Evolutionary conservation across 1,140 invertebrate genomes (phyloP).

Genomic region (Apis florea): DNA sequence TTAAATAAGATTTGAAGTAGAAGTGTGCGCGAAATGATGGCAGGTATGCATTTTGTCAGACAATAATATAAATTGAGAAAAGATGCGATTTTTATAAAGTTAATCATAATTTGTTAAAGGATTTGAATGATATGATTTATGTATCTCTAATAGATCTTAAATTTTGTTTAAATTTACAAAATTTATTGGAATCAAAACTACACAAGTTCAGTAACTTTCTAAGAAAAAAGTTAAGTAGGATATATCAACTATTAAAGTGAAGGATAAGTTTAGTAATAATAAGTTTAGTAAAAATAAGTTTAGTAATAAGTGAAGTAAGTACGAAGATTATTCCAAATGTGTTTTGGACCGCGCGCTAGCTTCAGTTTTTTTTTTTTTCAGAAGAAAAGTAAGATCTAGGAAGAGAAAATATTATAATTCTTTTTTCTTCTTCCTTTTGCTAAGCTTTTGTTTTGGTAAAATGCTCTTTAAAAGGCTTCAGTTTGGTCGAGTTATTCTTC

Average conservation of each 20-base stretch:
- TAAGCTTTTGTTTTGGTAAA: not conserved
- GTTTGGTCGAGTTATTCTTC: slow-evolving; percentile 13
- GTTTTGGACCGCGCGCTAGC: not conserved
- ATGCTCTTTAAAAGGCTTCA: slow-evolving; percentile 7
- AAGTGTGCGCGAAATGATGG: not conserved
- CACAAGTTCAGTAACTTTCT: not conserved
- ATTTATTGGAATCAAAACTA: not conserved
- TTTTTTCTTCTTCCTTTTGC: not conserved
- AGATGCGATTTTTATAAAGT: not conserved
- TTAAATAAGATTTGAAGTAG: not conserved
- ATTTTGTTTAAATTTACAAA: not conserved
- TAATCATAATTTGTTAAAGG: not conserved
- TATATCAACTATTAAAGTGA: not conserved
- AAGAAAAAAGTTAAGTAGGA: slow-evolving; percentile 3
- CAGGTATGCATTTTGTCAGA: not conserved
- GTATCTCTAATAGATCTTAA: not conserved
- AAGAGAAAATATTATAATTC: not conserved
- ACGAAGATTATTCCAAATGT: not conserved
- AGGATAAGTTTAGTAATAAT: too few relatives aligned
- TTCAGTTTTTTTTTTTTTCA: not conserved
- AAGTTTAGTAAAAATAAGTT: too few relatives aligned
- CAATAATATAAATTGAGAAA: not conserved
- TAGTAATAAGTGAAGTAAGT: too few relatives aligned
- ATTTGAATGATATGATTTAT: not conserved
- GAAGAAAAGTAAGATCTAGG: not conserved